Evolutionary conservation across 2,797 vertebrate genomes (phyloP), one percentile per base, ranked within the genome.

Genomic region (Paratrypauchen microcephalus): DNA sequence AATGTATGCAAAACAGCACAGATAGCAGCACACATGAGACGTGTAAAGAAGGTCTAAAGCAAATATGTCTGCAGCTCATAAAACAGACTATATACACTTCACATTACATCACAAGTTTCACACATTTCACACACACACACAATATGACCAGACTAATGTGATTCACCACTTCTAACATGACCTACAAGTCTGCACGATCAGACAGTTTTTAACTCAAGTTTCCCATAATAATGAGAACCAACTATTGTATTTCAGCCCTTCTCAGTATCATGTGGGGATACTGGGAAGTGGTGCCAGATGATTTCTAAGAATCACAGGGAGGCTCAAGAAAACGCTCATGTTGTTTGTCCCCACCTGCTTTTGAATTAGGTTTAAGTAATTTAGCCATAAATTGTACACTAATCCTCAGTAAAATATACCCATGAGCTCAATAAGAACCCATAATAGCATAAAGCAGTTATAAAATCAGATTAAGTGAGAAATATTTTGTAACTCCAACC

Each of bases 221-320:
- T 55, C 52, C 23, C 50, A 52, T 21, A 9, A 1, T 9, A 52
- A 26, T 15, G 12, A 18, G 26, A 30, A 18, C 56, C 6, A 24
- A 6, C 6, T 58, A n/a, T 59, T 45, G 41, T 45, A 3, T 15
- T 45, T 71, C n/a, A 75, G n/a, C 55, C 50, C 23, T 66, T 21
- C 50, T 55, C n/a, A 65, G n/a, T 39, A 21, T 47, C 26, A 52
- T 52, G 15, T 24, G 28, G 11, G 48, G 0, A 59, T 23, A 65
- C 47, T 8, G 19, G 66, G 71, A 71, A 62, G 26, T n/a, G 4
- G 45, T 30, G 24, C 24, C 19, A 69, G 11, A 41, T 6, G 15
- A n/a, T 48, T 75, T 62, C 52, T 13, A 26, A 41, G 59, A 72
- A 73, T 61, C 13, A 66, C 15, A 1, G 26, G 19, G 1, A 32